Conservation (phyloP, 2,113 vertebrate species). For the Petrocephalus zakoni region DNA sequence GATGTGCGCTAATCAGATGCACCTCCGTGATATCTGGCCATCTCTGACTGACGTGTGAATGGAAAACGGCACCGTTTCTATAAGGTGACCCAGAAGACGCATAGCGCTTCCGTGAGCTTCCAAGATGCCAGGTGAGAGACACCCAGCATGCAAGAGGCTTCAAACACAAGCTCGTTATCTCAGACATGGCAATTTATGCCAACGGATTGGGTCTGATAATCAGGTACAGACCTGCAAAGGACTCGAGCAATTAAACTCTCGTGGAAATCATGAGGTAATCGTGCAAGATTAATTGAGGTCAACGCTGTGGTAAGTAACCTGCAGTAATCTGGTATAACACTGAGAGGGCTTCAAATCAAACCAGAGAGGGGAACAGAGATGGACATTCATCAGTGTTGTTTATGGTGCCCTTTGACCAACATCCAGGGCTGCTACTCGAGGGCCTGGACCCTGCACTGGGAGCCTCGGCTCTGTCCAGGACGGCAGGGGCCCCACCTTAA, state of each 20-base stretch:
- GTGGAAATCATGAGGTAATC: neutral
- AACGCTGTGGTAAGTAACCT: neutral
- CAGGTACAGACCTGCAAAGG: neutral
- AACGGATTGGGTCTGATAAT: constrained; percentile 2
- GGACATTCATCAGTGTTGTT: neutral
- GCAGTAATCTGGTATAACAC: neutral
- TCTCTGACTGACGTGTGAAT: neutral
- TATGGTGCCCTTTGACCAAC: neutral
- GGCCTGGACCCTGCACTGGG: neutral
- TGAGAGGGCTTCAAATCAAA: neutral
- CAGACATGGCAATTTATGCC: neutral
- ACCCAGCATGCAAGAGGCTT: neutral
- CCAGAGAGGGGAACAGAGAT: neutral
- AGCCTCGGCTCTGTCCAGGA: neutral
- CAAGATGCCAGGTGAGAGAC: neutral
- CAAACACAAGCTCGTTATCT: neutral
- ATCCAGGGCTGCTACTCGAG: neutral
- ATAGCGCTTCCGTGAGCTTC: neutral
- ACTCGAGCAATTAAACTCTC: neutral
- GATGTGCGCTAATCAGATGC: neutral
- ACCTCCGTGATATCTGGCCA: neutral
- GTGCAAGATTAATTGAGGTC: neutral
- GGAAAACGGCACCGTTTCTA: neutral
- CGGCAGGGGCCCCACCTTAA: constrained; percentile 71
- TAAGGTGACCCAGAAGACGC: neutral